Conservation (phyloP, 2,113 vertebrate genomes). For the Cavia aperea region DNA sequence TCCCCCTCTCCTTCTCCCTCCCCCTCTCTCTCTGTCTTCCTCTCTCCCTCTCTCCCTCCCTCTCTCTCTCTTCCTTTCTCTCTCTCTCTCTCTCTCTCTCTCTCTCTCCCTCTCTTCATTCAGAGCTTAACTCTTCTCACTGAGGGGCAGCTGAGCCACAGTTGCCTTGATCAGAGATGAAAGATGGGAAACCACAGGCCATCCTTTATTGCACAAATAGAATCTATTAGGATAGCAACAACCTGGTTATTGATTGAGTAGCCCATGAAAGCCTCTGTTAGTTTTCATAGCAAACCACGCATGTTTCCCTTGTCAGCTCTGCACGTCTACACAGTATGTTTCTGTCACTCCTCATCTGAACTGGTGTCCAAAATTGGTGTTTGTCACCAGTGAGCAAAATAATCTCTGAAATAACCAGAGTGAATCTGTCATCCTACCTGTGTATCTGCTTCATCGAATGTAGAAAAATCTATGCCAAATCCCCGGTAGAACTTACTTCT, state of each 20-base stretch:
- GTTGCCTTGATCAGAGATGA: not conserved
- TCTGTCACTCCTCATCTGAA: not conserved
- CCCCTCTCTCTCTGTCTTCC: too few relatives aligned
- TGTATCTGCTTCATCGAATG: not conserved
- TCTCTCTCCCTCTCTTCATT: not conserved
- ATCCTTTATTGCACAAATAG: not conserved
- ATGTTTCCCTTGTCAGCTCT: not conserved
- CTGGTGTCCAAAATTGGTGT: not conserved
- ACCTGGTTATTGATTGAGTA: not conserved
- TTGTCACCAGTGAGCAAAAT: not conserved
- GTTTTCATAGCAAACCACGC: not conserved
- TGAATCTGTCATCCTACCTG: not conserved
- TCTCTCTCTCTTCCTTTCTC: not conserved
- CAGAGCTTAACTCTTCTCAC: not conserved
- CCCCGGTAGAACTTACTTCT: not conserved
- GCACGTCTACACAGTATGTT: not conserved
- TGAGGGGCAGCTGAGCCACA: slow-evolving; percentile 36
- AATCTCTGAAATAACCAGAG: slow-evolving; percentile 11
- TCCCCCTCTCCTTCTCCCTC: too few relatives aligned
- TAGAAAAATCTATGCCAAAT: not conserved
- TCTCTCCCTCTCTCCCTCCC: too few relatives aligned
- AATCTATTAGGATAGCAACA: not conserved
- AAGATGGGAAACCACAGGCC: not conserved
- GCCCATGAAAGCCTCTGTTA: not conserved
- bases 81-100: not conserved